Percentiles rank a stretch among this genome's conserved stretches.
Evolutionary conservation across 1,140 invertebrate species (phyloP).

Genomic region (Hycleus cichorii): DNA sequence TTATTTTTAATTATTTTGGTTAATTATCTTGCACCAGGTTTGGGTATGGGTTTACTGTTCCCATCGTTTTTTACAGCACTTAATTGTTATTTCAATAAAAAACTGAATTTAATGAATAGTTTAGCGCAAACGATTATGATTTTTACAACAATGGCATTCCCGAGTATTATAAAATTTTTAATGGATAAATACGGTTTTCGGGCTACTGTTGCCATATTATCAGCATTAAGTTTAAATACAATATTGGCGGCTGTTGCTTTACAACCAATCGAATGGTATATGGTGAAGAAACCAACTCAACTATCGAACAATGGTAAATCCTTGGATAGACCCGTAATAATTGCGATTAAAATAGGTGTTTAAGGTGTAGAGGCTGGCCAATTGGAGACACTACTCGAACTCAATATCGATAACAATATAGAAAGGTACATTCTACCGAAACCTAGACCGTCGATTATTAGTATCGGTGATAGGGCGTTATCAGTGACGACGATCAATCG

Average conservation of each 20-base stretch:
- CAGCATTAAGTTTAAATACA: constrained; percentile 53
- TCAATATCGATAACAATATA: background rate
- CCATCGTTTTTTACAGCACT: constrained; percentile 50
- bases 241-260: constrained; percentile 56
- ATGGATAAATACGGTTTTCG: constrained; percentile 50
- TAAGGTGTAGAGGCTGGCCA: background rate
- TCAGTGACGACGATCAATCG: constrained; percentile 18
- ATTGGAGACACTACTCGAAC: background rate
- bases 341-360: no score
- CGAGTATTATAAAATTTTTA: constrained; percentile 45
- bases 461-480: constrained; percentile 18
- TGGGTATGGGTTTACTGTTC: constrained; percentile 51
- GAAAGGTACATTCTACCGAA: background rate
- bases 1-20: background rate
- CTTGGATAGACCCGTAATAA: no score
- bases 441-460: constrained; percentile 16
- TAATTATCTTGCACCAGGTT: constrained; percentile 24
- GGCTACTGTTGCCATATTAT: constrained; percentile 52
- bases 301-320: background rate
- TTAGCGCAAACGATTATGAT: constrained; percentile 52
- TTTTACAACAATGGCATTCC: constrained; percentile 49
- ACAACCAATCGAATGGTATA: constrained; percentile 62
- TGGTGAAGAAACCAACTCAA: constrained; percentile 39
- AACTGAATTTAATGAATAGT: constrained; percentile 52
- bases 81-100: constrained; percentile 52